Base-by-base conservation (phyloP, 1,140 invertebrate genomes). In the Drosophila lini region DNA sequence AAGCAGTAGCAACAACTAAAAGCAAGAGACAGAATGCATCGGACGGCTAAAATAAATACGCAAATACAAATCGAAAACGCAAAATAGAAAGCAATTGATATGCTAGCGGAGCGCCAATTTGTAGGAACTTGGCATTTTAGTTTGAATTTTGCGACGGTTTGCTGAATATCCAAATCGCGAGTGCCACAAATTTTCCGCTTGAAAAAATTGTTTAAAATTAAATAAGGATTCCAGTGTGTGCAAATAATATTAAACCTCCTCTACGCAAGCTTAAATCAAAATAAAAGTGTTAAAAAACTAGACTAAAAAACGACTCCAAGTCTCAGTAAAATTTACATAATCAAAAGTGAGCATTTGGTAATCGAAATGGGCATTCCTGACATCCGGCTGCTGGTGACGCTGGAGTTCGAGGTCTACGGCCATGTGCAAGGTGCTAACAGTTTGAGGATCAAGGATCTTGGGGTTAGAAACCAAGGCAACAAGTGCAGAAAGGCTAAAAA, bases 351-450 rank as follows among this genome's bases (percentile, higher is more conserved):
- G 10, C n/a, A 55, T 44, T 62, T 56, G 55, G 25, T 56, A 25
- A 55, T 47, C 32, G 45, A 62, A 47, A 95, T 96, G 95, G 94
- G 94, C 58, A 92, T 93, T 41, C 94, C 94, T 65, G 94, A 95
- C 73, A 93, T 94, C 45, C 88, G 94, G 91, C 93, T 96, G 58
- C 52, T 92, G 44, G 94, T 97, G 36, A 96, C 96, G 48, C 95
- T 97, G 13, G 97, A 98, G 75, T 98, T 97, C 88, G 97, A 98
- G 93, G 96, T 98, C 44, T 97, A 94, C 80, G 97, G 97, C 65
- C 96, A 96, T 93, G 96, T 98, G 34, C 97, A 97, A 95, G 97
- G 97, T 97, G 47, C 5, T 38, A 25, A 15, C 5, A 25, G 19
- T 38, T 55, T 38, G 11, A 25, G 31, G 31, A 42, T 44, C 40